Base-by-base conservation (phyloP, 2,113 vertebrate species). In the Ceyx cyanopectus region DNA sequence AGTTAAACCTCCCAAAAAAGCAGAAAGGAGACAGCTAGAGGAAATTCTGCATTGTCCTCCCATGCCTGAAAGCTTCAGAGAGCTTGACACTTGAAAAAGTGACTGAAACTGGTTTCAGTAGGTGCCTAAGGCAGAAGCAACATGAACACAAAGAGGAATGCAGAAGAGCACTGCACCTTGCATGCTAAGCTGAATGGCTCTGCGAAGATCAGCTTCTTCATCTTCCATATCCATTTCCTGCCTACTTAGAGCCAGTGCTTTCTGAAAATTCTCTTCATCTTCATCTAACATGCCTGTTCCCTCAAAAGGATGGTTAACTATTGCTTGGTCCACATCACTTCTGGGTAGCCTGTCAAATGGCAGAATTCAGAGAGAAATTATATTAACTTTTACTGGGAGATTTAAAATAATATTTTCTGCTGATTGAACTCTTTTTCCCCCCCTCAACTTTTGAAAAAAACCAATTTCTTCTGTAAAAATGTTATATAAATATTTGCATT, bases 161-260 rank as follows among this genome's bases (percentile, higher is more conserved):
- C 1, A 69, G 40, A 85, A 41, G 29, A 92, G 51, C 50, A 80
- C 34, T 79, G 24, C 93, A 99, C 99, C 99, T 98, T 99, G 99
- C 98, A 99, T 99, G 95, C 99, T 99, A 89, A 99, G 99, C 94
- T 99, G 99, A 95, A 99, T 99, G 54, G 99, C 99, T 93, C 99
- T 98, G 77, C 99, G 99, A 76, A 99, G 98, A 96, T 99, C 99
- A 22, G 99, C 99, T 95, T 99, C 99, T 97, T 99, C 99, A 93
- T 99, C 99, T 81, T 99, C 99, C 97, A 99, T 98, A 97, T 99
- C 99, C 88, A 99, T 98, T 90, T 99, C 98, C 73, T 99, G 99
- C 94, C 99, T 98, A 87, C 99, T 99, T 24, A 99, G 97, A 24
- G 98, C 98, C 86, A 99, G 95, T 18, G 99, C 99, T 97, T 97